Conservation (phyloP, 2,113 vertebrate species). For the Rhea pennata region DNA sequence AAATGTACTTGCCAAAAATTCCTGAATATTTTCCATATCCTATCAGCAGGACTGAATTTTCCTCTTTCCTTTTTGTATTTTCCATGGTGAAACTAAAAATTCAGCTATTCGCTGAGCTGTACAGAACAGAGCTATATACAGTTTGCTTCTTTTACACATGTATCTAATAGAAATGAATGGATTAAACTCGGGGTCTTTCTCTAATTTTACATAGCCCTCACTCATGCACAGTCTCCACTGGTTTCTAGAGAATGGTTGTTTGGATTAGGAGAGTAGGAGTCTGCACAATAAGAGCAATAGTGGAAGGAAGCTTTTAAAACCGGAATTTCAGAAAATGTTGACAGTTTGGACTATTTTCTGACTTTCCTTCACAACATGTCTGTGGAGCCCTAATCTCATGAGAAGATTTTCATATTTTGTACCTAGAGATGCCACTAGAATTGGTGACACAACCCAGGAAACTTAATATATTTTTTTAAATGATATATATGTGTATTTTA, state of each 20-base stretch:
- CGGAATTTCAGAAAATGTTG: not conserved
- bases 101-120: not conserved
- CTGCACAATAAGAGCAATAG: not conserved
- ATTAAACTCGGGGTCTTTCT: not conserved
- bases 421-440: not conserved
- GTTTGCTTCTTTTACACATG: rapidly evolving
- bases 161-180: not conserved
- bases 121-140: not conserved
- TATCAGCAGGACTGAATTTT: not conserved
- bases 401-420: constrained; percentile 20
- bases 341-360: constrained; percentile 34
- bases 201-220: not conserved
- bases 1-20: not conserved
- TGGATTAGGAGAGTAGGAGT: not conserved
- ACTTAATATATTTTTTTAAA: constrained; percentile 4
- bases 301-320: not conserved
- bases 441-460: not conserved
- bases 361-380: not conserved
- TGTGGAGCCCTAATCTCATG: not conserved
- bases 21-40: not conserved
- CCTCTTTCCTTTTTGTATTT: not conserved
- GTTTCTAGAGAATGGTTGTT: not conserved
- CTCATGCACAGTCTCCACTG: not conserved
- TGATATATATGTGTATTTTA: not conserved
- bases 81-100: not conserved